These are phyloP conservation scores for Platichthys flesus DNA, from an alignment of 2,113 vertebrate genomes.

Conservation along the genomic window DNA sequence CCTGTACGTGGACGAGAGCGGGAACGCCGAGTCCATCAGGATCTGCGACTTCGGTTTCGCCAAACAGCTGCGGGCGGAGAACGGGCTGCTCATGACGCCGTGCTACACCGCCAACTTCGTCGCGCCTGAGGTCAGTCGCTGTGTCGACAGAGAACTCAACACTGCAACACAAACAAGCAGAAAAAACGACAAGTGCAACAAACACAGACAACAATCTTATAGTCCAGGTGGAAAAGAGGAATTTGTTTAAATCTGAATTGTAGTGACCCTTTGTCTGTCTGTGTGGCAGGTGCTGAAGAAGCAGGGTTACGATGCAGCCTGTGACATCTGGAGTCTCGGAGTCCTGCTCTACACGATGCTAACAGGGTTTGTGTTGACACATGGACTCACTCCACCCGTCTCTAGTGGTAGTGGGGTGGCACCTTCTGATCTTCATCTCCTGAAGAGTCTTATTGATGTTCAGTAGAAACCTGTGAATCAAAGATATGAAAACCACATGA, in stretches of 20 bases:
- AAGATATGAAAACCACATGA: background rate
- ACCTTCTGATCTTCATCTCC: no score
- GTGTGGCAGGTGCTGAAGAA: conserved; percentile 80
- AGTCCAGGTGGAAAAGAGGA: background rate
- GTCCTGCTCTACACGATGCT: conserved; percentile 86
- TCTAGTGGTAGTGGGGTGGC: no score
- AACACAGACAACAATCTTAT: no score
- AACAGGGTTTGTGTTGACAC: conserved; percentile 70
- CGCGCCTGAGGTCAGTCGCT: conserved; percentile 90
- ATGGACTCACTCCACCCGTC: no score
- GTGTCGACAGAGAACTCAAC: background rate
- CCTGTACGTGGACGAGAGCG: conserved; percentile 95
- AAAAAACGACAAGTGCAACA: no score
- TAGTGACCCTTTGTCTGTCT: background rate
- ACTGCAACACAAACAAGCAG: no score
- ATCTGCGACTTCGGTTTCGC: conserved; percentile 98
- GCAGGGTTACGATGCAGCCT: conserved; percentile 84
- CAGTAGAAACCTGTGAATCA: background rate
- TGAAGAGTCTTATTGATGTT: no score
- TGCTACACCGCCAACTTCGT: conserved; percentile 99
- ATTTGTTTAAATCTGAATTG: no score
- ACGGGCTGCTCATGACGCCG: conserved; percentile 95
- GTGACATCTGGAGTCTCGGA: conserved; percentile 86
- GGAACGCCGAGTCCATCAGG: conserved; percentile 93
- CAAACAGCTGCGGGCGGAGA: conserved; percentile 95